A percentile compares a stretch with the other conserved stretches of the same genome.
These are phyloP conservation scores for Tetranychus cinnabarinus DNA, from an alignment of 1,140 invertebrate species.

Conservation along the genomic window DNA sequence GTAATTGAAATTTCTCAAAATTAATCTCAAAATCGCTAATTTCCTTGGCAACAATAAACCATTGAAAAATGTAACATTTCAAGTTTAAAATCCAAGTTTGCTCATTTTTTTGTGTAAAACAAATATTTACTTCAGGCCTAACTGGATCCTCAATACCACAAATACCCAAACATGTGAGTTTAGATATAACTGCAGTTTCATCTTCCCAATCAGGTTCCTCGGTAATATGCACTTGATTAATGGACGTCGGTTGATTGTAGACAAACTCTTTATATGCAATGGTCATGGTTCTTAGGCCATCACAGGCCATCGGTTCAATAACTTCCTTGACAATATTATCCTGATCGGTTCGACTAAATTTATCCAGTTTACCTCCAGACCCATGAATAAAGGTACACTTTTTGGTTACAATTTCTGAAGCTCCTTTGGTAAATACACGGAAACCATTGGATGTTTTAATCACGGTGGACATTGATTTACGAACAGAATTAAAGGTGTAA, in stretches of 20 bases:
- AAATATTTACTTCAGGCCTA: slow-evolving; percentile 48
- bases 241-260: slow-evolving; percentile 36
- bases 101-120: too few species aligned
- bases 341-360: slow-evolving; percentile 74
- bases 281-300: slow-evolving; percentile 89
- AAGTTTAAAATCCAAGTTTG: not conserved
- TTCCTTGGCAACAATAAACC: too few species aligned
- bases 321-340: slow-evolving; percentile 77
- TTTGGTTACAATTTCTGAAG: slow-evolving; percentile 94
- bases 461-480: slow-evolving; percentile 97
- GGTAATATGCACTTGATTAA: slow-evolving; percentile 48
- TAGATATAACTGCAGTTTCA: slow-evolving; percentile 71
- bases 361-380: slow-evolving; percentile 63
- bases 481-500: slow-evolving; percentile 95
- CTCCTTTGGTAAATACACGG: slow-evolving; percentile 88
- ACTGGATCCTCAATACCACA: slow-evolving; percentile 98
- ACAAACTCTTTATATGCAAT: slow-evolving; percentile 81
- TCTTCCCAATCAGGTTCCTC: slow-evolving; percentile 91
- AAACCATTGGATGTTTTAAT: slow-evolving; percentile 56
- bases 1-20: too few species aligned
- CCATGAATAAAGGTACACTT: slow-evolving; percentile 95
- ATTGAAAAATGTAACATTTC: too few species aligned
- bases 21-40: too few species aligned
- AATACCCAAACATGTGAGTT: slow-evolving; percentile 81
- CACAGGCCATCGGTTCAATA: slow-evolving; percentile 97